Conservation (phyloP, 2,888 invertebrate genomes). For the Polyploca ridens region DNA sequence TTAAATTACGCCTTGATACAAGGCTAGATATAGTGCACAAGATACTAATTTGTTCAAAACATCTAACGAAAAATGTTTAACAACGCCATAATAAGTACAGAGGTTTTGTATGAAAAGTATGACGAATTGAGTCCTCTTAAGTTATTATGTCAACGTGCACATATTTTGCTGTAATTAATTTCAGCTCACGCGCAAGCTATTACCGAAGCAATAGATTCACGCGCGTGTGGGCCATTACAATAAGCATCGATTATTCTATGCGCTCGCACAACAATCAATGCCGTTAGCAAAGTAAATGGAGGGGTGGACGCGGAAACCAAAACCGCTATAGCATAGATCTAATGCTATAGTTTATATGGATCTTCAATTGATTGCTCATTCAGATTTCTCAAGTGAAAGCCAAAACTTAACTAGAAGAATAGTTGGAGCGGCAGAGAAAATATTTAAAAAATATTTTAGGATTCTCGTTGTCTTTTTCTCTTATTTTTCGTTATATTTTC, state of each 20-base stretch:
- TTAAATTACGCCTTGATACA: no score
- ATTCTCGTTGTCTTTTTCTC: no score
- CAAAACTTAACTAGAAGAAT: not conserved
- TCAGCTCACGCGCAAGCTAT: constrained; percentile 47
- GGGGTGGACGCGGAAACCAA: constrained; percentile 69
- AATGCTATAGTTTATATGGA: constrained; percentile 4
- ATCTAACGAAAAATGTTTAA: no score
- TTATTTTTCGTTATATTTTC: no score
- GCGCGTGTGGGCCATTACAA: constrained; percentile 70
- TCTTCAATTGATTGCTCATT: constrained; percentile 11
- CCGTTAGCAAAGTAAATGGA: constrained; percentile 74
- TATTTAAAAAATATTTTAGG: not conserved
- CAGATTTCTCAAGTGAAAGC: not conserved
- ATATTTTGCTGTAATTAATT: constrained; percentile 34
- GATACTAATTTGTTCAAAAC: no score
- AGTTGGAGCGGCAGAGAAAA: not conserved
- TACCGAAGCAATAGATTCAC: constrained; percentile 53
- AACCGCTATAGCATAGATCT: constrained; percentile 7
- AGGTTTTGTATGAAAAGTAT: no score
- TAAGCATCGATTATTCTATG: constrained; percentile 62
- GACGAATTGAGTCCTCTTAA: no score
- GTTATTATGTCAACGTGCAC: not conserved
- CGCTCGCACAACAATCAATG: constrained; percentile 59
- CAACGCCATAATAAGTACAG: no score
- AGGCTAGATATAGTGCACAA: no score